Evolutionary conservation across 2,797 vertebrate genomes (phyloP).

Genomic region (Poecilia velifera): DNA sequence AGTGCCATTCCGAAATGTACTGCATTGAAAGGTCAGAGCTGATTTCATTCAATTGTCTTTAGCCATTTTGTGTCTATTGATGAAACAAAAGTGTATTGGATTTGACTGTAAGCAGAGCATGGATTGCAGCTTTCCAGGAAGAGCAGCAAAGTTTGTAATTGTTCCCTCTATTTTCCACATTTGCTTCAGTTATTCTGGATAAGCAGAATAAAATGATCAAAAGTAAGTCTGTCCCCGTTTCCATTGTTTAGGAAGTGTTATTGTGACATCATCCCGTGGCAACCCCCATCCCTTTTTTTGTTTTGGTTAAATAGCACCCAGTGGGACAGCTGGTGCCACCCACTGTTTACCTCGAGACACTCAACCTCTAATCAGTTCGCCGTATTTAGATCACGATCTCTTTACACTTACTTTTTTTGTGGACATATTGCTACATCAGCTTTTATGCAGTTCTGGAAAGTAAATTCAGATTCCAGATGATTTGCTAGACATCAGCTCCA

Average conservation of each 20-base stretch:
- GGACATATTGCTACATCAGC: background rate
- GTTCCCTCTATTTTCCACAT: background rate
- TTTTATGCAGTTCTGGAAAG: background rate
- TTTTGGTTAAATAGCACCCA: background rate
- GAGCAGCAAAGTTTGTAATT: background rate
- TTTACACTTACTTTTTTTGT: background rate
- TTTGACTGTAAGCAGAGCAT: conserved; percentile 12
- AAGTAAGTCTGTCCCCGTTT: background rate
- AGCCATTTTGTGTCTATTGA: background rate
- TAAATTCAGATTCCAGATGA: background rate
- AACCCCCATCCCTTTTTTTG: background rate
- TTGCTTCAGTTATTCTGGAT: background rate
- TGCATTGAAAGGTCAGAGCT: background rate
- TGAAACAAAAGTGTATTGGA: conserved; percentile 6
- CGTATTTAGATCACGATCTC: background rate
- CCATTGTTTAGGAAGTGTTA: background rate
- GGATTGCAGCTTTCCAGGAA: background rate
- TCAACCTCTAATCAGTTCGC: background rate
- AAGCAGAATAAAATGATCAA: background rate
- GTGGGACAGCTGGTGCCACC: background rate
- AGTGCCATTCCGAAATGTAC: background rate
- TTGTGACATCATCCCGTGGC: background rate
- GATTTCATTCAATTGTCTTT: background rate
- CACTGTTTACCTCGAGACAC: background rate
- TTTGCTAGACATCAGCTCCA: background rate